phyloP scores from a whole-genome alignment of 2,113 vertebrate genomes.

The Seriola aureovittata region DNA sequence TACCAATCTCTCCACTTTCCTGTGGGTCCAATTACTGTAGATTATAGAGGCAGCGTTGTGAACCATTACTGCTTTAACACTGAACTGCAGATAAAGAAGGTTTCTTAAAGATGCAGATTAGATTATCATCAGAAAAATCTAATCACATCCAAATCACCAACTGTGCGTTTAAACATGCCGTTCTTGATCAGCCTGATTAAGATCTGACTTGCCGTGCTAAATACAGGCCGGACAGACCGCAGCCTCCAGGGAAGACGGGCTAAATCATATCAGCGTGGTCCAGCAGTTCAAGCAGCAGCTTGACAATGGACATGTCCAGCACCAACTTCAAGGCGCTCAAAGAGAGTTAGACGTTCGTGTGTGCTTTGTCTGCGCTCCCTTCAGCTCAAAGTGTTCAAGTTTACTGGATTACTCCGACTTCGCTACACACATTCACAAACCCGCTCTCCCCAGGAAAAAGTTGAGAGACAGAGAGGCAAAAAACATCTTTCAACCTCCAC shows the following conservation, averaged over 20 bases:
- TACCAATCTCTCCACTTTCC: slow-evolving; percentile 44
- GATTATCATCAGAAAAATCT: slow-evolving; percentile 61
- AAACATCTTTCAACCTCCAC: slow-evolving; percentile 74
- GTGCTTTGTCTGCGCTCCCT: slow-evolving; percentile 21
- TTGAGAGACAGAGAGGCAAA: slow-evolving; percentile 63
- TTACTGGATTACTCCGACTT: slow-evolving; percentile 64
- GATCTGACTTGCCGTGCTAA: neutral
- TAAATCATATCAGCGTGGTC: slow-evolving; percentile 26
- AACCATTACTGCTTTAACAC: slow-evolving; percentile 49
- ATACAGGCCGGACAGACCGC: slow-evolving; percentile 13
- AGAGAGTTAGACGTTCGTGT: slow-evolving; percentile 4
- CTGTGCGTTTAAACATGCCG: slow-evolving; percentile 41
- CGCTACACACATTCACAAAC: slow-evolving; percentile 38
- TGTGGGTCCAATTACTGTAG: slow-evolving; percentile 59
- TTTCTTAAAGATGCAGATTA: slow-evolving; percentile 57
- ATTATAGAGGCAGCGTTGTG: slow-evolving; percentile 44
- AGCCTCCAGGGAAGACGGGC: neutral
- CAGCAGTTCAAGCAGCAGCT: slow-evolving; percentile 23
- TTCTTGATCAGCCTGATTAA: slow-evolving; percentile 39
- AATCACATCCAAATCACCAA: slow-evolving; percentile 55
- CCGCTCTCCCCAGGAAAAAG: slow-evolving; percentile 63
- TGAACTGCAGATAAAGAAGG: slow-evolving; percentile 44
- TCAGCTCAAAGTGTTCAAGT: slow-evolving; percentile 58
- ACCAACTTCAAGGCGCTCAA: slow-evolving; percentile 12
- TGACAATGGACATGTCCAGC: slow-evolving; percentile 2